Conservation (phyloP, 2,113 vertebrate genomes). For the Sinocyclocheilus anophthalmus region DNA sequence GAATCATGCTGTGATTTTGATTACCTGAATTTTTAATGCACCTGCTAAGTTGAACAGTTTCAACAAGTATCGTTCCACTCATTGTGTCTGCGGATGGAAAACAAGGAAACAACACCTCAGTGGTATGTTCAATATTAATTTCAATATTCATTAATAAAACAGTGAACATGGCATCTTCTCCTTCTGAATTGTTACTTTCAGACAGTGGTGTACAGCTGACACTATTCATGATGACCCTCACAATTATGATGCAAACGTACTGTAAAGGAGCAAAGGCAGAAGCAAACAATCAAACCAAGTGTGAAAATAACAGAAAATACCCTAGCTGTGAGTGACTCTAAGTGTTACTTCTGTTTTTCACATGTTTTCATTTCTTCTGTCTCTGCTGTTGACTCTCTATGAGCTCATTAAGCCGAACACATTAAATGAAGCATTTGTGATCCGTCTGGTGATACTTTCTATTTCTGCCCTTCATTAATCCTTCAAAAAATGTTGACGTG, state of each 20-base stretch:
- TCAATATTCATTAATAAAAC: background rate
- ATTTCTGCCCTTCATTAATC: conserved; percentile 55
- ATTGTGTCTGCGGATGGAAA: background rate
- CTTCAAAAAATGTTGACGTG: conserved; percentile 28
- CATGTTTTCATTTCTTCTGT: background rate
- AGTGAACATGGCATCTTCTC: background rate
- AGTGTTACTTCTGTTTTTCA: background rate
- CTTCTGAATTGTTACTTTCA: background rate
- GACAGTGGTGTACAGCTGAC: background rate
- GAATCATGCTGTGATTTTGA: background rate
- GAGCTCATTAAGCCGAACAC: conserved; percentile 47
- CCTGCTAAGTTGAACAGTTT: background rate
- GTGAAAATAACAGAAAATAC: background rate
- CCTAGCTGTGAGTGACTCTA: background rate
- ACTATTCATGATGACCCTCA: background rate
- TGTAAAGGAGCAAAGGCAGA: background rate
- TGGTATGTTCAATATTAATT: background rate
- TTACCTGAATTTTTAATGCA: background rate
- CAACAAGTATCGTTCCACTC: background rate
- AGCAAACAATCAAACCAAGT: background rate
- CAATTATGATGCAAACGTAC: background rate
- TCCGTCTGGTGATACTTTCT: conserved; percentile 42
- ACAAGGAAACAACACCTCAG: background rate
- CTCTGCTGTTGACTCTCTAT: conserved; percentile 27
- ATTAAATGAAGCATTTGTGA: conserved; percentile 46